These are phyloP conservation scores for Osedax fenrisi DNA, from an alignment of 2,888 invertebrate genomes.

Conservation along the genomic window DNA sequence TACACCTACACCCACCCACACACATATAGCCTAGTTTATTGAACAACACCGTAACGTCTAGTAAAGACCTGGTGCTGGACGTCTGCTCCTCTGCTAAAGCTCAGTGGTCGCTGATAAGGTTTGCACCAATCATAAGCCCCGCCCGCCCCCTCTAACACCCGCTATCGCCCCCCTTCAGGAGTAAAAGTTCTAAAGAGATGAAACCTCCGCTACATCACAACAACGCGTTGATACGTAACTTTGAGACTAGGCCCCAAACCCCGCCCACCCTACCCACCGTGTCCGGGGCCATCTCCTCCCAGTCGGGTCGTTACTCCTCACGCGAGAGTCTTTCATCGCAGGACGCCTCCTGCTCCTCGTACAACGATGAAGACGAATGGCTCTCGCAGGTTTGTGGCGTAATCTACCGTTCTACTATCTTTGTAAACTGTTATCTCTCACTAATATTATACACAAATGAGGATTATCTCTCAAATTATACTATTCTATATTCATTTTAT, in stretches of 20 bases:
- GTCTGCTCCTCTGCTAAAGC: conserved; percentile 72
- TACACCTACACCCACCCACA: too few relatives aligned
- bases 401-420: too few relatives aligned
- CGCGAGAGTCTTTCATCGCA: conserved; percentile 48
- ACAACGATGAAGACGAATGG: conserved; percentile 68
- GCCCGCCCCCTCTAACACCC: not conserved
- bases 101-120: conserved; percentile 68
- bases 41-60: too few relatives aligned
- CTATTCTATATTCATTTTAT: too few relatives aligned
- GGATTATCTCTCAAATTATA: too few relatives aligned
- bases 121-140: not conserved
- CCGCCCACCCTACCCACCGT: conserved; percentile 24
- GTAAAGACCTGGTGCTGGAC: conserved; percentile 54
- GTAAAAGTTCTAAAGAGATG: conserved; percentile 41
- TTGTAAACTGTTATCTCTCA: too few relatives aligned
- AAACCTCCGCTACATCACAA: conserved; percentile 46
- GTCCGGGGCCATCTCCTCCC: not conserved
- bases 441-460: too few relatives aligned
- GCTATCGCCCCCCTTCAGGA: conserved; percentile 21
- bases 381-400: conserved; percentile 58
- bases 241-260: conserved; percentile 38
- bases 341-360: conserved; percentile 50
- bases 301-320: conserved; percentile 38
- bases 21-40: too few relatives aligned
- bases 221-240: conserved; percentile 47